Base-by-base conservation (phyloP, 2,888 invertebrate genomes). In the Leptopilina drosophilae region DNA sequence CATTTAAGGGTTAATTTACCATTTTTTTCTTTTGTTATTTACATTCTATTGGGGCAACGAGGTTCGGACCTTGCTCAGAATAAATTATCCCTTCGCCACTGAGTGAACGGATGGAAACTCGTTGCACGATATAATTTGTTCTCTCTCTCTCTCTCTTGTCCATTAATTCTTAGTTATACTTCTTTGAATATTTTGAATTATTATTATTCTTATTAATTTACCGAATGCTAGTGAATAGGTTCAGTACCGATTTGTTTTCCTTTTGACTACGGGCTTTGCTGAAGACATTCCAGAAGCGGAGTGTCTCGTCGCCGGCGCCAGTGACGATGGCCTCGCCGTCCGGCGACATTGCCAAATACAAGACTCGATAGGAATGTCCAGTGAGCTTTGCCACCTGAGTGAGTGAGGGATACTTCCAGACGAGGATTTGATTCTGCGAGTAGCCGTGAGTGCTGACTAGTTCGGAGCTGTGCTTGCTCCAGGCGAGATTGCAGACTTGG, bases 291-390 rank as follows among this genome's bases (percentile, higher is more conserved):
- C 99, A 99, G 92, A 99, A 99, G 8, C 99, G 94, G 6, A 99
- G 93, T 0, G 99, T 99, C 91, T 99, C 99, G 92, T 99, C 99
- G 0, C 99, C 99, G 0, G 99, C 99, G 42, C 99, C 99, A 0
- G 99, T 99, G 0, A 99, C 99, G 84, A 99, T 99, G 3, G 99
- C 98, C 91, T 99, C 99, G 53, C 99, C 99, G 91, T 99, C 99
- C 0, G 99, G 99, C 5, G 98, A 99, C 92, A 99, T 95, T 0
- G 99, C 99, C 87, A 99, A 93, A 92, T 99, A 99, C 0, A 99
- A 93, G 4, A 99, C 99, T 84, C 99, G 94, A 92, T 97, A 98
- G 42, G 98, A 98, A 91, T 99, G 99, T 0, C 99, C 99, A 0
- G 98, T 98, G 83, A 99, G 93, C 91, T 99, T 99, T 66, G 99